Base-by-base conservation (phyloP, 2,888 invertebrate species). In the Gastracanthus pulcherrimus region DNA sequence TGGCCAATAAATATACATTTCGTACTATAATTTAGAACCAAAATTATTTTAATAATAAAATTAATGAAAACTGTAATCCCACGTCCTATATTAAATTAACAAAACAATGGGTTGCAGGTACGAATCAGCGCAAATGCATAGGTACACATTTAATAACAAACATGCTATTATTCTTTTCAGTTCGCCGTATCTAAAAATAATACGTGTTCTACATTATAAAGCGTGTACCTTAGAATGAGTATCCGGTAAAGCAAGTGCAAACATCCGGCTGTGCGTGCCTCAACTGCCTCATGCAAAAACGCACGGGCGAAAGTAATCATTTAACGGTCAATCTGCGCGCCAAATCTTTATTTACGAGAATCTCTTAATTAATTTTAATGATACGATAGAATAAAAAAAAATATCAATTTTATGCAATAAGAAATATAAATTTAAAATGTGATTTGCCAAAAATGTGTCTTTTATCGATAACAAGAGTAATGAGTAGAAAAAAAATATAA, bases 231-330 rank as follows among this genome's bases (percentile, higher is more conserved):
- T 51, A 70, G 41, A 26, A 11, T 7, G 58, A 58, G 41, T 41
- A 71, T 72, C 72, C 58, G 60, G 72, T 29, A 51, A 55, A 36
- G 55, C 70, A 70, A 70, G 70, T 55, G 70, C 70, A 70, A 55
- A 70, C 70, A 70, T 70, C 55, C 70, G 55, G 55, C 70, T 19
- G 55, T 23, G 36, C 36, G 31, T 36, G 38, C 31, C n/a, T n/a
- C 6, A n/a, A n/a, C 23, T 55, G 55, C 19, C 26, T 55, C 26
- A 4, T 26, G 26, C 55, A 55, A 55, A 55, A 55, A n/a, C 19
- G n/a, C n/a, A 13, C 19, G 26, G 23, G 55, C 7, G 26, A 26
- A n/a, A 55, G 23, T 55, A 23, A 51, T 34, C 31, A 60, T 60
- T 60, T 60, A 60, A 60, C 60, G 60, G 31, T 60, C 60, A 34